Evolutionary conservation across 1,140 invertebrate genomes (phyloP).

Genomic region (Drosophila arawakana): DNA sequence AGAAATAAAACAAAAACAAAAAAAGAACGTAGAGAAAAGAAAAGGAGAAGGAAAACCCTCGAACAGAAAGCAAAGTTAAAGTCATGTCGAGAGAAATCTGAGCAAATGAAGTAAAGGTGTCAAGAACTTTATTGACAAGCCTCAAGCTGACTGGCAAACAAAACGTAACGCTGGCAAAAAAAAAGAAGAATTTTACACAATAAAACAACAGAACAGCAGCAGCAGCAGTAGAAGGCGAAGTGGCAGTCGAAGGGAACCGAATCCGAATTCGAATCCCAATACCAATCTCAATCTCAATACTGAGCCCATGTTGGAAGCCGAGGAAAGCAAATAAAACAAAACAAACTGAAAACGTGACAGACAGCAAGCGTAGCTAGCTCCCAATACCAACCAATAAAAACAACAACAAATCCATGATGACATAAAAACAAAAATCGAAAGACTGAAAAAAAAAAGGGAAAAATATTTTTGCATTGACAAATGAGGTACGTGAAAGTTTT

Average conservation of each 20-base stretch:
- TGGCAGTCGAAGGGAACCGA: conserved; percentile 19
- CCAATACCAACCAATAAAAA: conserved; percentile 42
- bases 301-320: conserved; percentile 41
- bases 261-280: neutral
- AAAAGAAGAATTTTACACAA: conserved; percentile 29
- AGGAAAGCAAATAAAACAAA: conserved; percentile 65
- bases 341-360: conserved; percentile 72
- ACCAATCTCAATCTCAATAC: conserved; percentile 3
- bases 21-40: conserved; percentile 15
- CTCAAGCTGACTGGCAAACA: conserved; percentile 51
- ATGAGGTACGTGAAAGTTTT: conserved; percentile 78
- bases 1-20: conserved; percentile 23
- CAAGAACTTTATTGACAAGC: conserved; percentile 80
- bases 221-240: conserved; percentile 2
- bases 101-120: conserved; percentile 79
- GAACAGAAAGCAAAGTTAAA: conserved; percentile 65
- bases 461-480: conserved; percentile 66
- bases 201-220: conserved; percentile 27
- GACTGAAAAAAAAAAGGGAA: conserved; percentile 12
- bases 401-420: conserved; percentile 32
- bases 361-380: conserved; percentile 36
- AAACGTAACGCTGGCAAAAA: conserved; percentile 32
- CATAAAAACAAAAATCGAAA: conserved; percentile 11
- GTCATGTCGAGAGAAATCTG: conserved; percentile 75
- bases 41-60: conserved; percentile 20